These are phyloP conservation scores for Habrosyne pyritoides DNA, from an alignment of 2,888 invertebrate genomes.

Conservation along the genomic window DNA sequence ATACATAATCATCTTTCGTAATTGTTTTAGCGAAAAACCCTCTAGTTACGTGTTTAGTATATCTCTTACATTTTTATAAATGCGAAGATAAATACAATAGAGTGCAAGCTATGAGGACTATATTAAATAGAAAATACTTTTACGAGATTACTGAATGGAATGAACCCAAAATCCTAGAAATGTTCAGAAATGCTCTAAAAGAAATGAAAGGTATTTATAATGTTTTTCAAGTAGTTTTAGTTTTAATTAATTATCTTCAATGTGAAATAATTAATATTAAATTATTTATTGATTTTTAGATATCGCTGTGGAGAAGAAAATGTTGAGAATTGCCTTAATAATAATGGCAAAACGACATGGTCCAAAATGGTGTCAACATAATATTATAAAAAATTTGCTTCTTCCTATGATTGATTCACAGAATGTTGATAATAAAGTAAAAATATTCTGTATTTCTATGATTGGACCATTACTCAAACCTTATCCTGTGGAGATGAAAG, in stretches of 20 bases:
- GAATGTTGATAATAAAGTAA: conserved; percentile 40
- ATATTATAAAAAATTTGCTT: conserved; percentile 64
- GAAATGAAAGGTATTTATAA: conserved; percentile 59
- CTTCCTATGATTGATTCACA: conserved; percentile 61
- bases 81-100: conserved; percentile 63
- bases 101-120: conserved; percentile 57
- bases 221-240: not conserved
- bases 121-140: conserved; percentile 60
- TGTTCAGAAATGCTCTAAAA: conserved; percentile 55
- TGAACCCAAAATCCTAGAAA: conserved; percentile 66
- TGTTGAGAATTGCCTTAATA: conserved; percentile 61
- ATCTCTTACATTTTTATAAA: conserved; percentile 72
- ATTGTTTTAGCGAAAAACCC: conserved; percentile 67
- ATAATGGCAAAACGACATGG: conserved; percentile 72
- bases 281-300: conserved; percentile 44
- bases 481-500: conserved; percentile 70
- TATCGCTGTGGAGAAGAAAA: conserved; percentile 54
- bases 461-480: conserved; percentile 72
- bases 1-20: conserved; percentile 12
- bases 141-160: conserved; percentile 69
- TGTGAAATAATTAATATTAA: not conserved
- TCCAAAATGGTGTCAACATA: conserved; percentile 69
- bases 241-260: conserved; percentile 8
- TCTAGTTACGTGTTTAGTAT: conserved; percentile 67
- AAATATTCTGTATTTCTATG: conserved; percentile 60